Base-by-base conservation (phyloP, 2,888 invertebrate genomes). In the Hirtodrosophila alboralis region DNA sequence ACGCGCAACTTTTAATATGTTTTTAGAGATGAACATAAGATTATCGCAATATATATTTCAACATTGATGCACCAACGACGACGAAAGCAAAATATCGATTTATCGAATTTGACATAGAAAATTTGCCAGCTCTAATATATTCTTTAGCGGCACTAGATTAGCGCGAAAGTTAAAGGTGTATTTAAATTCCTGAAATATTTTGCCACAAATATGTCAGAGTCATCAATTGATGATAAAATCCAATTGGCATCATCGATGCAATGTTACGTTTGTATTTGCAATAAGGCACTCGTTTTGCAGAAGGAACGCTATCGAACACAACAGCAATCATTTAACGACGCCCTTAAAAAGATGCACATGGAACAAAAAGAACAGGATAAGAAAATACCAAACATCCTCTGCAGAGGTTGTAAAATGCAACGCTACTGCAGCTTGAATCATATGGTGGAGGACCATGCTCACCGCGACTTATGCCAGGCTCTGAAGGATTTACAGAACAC, bases 361-460 rank as follows among this genome's bases (percentile, higher is more conserved):
- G 18, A 5, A 1, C 18, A 18, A 4, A 18, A 14, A 3, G 12
- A 41, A 13, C 9, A 14, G 7, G 3, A 4, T 0, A 2, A 13
- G 8, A 8, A 8, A 16, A 10, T 26, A n/a, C 6, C 54, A 1
- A 28, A 8, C 9, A 18, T 74, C 0, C 8, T 62, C 67, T 95
- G 95, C 88, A 91, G 92, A 7, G 92, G 92, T 6, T 95, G 95
- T 84, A 92, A 92, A 67, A 78, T 91, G 13, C 92, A 92, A 6
- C 91, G 92, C 28, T 95, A 95, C 89, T 95, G 95, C 87, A 90
- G 90, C 52, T 92, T 91, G 63, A 92, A 93, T 8, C 95, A 95
- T 86, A 94, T 95, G 78, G 92, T 92, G 43, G 85, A 91, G 28
- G 93, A 95, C 84, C 94, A 94, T 94, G 86, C 88, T 0, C 95